Evolutionary conservation across 2,113 vertebrate species (phyloP), one percentile per base, ranked within the genome.

Genomic region (Sialia sialis): DNA sequence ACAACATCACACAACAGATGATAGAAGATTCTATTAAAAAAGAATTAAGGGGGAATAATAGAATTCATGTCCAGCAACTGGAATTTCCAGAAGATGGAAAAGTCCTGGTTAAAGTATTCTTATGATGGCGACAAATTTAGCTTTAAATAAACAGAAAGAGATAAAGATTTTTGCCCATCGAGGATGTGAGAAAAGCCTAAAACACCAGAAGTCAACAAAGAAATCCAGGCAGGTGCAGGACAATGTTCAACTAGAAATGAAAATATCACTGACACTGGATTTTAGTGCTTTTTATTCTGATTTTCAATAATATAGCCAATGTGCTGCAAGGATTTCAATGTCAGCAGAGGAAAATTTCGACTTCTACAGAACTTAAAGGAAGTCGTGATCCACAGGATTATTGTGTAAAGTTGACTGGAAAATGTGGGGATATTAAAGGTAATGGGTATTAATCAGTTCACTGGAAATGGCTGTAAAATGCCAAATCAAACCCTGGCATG

Each of bases 11-110:
- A 44, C 13, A 87, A 56, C 16, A 62, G 75, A 79, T 63, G 90
- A 94, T 3, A 80, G 51, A 93, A 64, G 94, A 82, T 34, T 87
- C 78, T 55, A 38, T 94, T 93, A 92, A 83, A 73, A 73, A 76
- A 51, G 51, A 94, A 93, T 96, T 95, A 91, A 85, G 43, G 69
- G 5, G 54, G 14, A 93, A 77, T n/a, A 93, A 89, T 3, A 68
- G 49, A 66, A 93, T 63, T 70, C 54, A 46, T 6, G 49, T 25
- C 49, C 54, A 76, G 26, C 2, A 2, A 39, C 14, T 8, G 0
- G 12, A 70, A 66, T 76, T 73, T 73, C 38, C 19, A 70, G 30
- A 26, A 56, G 56, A 62, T 4, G 32, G 32, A 66, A 66, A 84
- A n/a, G 30, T 15, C 20, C 9, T 46, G 34, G 23, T 30, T 76